Conservation (phyloP, 30 jellyfish, hydroid and myxozoan species). For the Mastigias papua region DNA sequence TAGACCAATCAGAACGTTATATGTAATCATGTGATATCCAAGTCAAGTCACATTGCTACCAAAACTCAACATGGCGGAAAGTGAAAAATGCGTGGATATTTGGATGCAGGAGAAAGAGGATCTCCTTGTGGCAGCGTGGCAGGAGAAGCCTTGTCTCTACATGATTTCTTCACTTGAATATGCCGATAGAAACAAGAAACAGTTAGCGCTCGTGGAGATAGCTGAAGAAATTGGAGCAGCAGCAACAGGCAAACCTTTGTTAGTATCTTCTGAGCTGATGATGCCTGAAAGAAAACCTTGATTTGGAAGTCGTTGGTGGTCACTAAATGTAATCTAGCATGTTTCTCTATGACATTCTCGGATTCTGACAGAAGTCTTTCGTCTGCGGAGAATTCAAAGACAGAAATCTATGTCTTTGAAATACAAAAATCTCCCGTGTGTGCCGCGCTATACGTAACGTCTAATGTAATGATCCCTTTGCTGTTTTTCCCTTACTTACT, state of each 20-base stretch:
- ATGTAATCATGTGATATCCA: neutral
- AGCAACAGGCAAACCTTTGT: neutral
- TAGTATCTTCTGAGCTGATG: neutral
- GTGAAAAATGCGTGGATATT: neutral
- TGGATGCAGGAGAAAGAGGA: constrained; percentile 28
- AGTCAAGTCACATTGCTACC: neutral
- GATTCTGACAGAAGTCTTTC: neutral
- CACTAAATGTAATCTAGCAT: neutral
- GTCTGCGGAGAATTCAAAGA: neutral
- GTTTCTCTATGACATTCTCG: neutral
- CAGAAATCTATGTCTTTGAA: neutral
- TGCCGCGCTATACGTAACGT: too few species aligned
- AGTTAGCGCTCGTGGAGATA: neutral
- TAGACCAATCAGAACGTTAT: neutral
- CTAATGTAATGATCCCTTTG: too few species aligned
- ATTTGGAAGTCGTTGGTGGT: neutral
- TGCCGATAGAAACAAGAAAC: constrained; percentile 13
- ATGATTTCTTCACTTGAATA: constrained; percentile 5
- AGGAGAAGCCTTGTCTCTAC: constrained; percentile 22
- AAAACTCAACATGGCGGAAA: neutral
- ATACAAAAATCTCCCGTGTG: neutral
- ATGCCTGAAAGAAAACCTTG: neutral
- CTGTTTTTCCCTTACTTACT: neutral
- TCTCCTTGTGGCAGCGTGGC: constrained; percentile 8
- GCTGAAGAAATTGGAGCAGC: neutral